phyloP scores from a whole-genome alignment of 2,888 invertebrate species.

The Aphidoletes aphidimyza region DNA sequence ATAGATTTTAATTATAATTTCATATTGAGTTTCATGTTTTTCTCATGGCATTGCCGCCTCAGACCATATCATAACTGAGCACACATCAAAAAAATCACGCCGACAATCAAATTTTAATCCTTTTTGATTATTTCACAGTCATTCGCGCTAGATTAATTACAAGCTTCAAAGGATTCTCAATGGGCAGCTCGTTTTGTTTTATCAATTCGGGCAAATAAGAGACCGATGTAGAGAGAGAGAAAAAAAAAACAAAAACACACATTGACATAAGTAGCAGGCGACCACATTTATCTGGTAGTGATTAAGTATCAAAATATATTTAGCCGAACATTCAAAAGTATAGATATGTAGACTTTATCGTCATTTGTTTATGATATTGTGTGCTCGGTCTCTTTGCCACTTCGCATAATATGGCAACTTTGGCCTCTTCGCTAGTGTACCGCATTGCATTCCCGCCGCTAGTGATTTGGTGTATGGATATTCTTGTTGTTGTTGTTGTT shows the following conservation, averaged over 20 bases:
- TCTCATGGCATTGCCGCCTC: background rate
- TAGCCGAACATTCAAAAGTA: background rate
- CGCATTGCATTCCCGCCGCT: background rate
- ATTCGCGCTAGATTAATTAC: background rate
- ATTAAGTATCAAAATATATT: background rate
- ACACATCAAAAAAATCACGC: constrained; percentile 3
- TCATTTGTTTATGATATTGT: background rate
- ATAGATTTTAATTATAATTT: background rate
- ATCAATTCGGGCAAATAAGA: no score
- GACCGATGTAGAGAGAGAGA: background rate
- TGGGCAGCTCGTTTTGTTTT: no score
- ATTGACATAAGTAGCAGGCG: background rate
- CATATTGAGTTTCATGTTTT: background rate
- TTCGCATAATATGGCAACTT: background rate
- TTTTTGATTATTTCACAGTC: background rate
- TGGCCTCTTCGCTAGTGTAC: background rate
- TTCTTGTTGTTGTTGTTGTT: no score
- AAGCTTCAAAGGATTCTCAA: no score
- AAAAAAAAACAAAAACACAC: background rate
- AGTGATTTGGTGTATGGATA: no score
- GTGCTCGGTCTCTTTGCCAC: background rate
- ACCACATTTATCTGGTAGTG: background rate
- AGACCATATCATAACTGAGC: no score
- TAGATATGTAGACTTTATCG: background rate
- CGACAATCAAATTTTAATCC: constrained; percentile 4